Evolutionary conservation across 2,797 vertebrate genomes (phyloP).

Genomic region (Brotula barbata): DNA sequence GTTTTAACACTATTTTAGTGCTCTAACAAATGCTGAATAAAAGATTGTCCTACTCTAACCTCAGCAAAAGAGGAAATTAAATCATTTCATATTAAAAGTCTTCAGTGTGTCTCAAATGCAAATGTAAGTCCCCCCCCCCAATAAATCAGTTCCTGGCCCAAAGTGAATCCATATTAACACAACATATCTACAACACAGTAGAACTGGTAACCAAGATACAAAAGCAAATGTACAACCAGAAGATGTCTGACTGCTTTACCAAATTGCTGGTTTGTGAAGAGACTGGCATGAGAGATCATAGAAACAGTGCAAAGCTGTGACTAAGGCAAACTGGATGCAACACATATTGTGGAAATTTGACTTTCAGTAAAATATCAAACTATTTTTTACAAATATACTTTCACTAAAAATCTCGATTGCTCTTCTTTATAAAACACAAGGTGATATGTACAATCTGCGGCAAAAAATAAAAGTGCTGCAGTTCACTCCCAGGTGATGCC

Average conservation of each 20-base stretch:
- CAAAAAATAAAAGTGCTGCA: slow-evolving; percentile 37
- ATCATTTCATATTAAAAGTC: not conserved
- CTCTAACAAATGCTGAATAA: slow-evolving; percentile 1
- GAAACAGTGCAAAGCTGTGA: too few species aligned
- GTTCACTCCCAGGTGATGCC: slow-evolving; percentile 76
- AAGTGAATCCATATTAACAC: too few species aligned
- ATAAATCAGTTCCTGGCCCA: too few species aligned
- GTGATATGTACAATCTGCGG: too few species aligned
- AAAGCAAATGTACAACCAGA: not conserved
- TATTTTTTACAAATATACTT: slow-evolving; percentile 10
- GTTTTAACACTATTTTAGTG: too few species aligned
- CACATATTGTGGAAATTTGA: not conserved
- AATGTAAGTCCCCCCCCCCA: too few species aligned
- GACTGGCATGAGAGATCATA: too few species aligned
- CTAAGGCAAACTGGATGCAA: not conserved
- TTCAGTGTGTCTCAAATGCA: not conserved
- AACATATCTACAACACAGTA: not conserved
- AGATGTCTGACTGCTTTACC: too few species aligned
- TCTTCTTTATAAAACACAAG: slow-evolving; percentile 1
- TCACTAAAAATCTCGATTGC: not conserved
- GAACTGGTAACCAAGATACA: slow-evolving; percentile 1
- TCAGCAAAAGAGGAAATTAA: not conserved
- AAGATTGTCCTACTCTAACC: not conserved
- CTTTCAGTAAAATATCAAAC: slow-evolving; percentile 2
- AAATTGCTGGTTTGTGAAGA: too few species aligned